Percentiles rank a stretch among this genome's conserved stretches.
phyloP scores from a whole-genome alignment of 2,888 invertebrate species.

The Eristalis arbustorum region DNA sequence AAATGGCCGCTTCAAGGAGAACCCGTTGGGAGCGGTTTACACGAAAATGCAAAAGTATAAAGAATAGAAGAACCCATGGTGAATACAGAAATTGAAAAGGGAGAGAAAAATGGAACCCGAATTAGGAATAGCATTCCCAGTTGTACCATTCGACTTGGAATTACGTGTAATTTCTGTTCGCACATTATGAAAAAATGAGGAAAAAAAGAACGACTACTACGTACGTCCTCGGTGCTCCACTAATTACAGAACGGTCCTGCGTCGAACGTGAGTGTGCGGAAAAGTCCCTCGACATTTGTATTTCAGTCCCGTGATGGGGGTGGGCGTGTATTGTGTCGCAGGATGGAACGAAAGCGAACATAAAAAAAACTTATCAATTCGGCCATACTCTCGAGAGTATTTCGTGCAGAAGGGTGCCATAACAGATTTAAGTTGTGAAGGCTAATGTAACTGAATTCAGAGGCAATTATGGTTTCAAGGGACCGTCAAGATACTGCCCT shows the following conservation, averaged over 20 bases:
- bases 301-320: neutral
- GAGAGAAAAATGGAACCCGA: neutral
- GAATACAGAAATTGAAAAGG: conserved; percentile 1
- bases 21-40: neutral
- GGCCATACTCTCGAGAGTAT: neutral
- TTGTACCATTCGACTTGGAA: neutral
- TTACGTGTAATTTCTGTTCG: conserved; percentile 24
- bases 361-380: neutral
- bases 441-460: neutral
- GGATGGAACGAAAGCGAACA: neutral
- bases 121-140: neutral
- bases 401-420: neutral
- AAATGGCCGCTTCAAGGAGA: conserved; percentile 12
- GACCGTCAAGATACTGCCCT: neutral
- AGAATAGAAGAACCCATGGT: neutral
- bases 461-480: conserved; percentile 3
- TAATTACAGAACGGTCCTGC: neutral
- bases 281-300: neutral
- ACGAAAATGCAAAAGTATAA: neutral
- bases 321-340: neutral
- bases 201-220: neutral
- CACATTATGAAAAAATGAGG: neutral
- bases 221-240: neutral
- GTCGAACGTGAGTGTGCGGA: neutral
- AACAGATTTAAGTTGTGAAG: neutral